phyloP scores from a whole-genome alignment of 2,888 invertebrate species.

The Leucophora obtusa region DNA sequence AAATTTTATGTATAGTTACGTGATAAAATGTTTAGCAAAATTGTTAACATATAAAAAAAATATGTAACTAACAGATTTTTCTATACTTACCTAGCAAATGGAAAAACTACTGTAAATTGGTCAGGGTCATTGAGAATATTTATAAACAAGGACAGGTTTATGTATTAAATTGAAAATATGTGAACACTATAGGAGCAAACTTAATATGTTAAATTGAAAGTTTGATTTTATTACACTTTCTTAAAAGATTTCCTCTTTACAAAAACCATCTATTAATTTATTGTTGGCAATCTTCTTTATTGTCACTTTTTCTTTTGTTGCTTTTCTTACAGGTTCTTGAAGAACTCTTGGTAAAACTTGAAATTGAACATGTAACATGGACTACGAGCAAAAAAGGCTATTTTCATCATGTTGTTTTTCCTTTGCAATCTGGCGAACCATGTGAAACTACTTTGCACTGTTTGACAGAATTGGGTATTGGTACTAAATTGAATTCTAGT shows the following conservation, averaged over 20 bases:
- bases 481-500: constrained; percentile 84
- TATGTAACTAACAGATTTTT: background rate
- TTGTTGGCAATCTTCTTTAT: constrained; percentile 1
- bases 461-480: constrained; percentile 85
- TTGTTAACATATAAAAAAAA: background rate
- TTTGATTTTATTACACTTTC: background rate
- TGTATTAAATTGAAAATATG: background rate
- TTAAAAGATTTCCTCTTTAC: background rate
- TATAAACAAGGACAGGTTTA: background rate
- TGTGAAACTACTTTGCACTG: constrained; percentile 87
- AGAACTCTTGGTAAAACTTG: constrained; percentile 83
- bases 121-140: constrained; percentile 1
- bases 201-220: too few relatives aligned
- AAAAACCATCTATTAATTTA: background rate
- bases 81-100: background rate
- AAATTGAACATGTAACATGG: constrained; percentile 86
- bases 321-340: constrained; percentile 81
- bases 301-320: background rate
- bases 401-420: constrained; percentile 86
- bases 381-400: constrained; percentile 83
- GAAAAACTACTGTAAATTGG: background rate
- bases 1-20: constrained; percentile 11
- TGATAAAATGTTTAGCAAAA: constrained; percentile 20
- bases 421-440: constrained; percentile 84
- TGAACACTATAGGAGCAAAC: too few relatives aligned